These are phyloP conservation scores for Drosophila kambysellisi DNA, from an alignment of 2,888 invertebrate genomes.

Conservation along the genomic window DNA sequence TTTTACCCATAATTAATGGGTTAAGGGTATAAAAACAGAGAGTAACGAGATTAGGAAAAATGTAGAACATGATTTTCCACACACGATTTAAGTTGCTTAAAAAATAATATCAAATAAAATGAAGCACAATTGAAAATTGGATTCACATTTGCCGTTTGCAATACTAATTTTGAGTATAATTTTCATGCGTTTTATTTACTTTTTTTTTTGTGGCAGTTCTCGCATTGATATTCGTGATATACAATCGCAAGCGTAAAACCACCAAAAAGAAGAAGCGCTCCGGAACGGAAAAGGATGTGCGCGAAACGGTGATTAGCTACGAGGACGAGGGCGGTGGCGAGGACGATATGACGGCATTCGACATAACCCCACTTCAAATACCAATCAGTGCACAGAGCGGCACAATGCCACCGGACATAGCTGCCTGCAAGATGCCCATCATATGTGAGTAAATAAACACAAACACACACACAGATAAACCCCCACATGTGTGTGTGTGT, in stretches of 20 bases:
- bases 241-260: constrained; percentile 96
- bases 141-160: background rate
- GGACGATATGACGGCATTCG: constrained; percentile 99
- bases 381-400: constrained; percentile 91
- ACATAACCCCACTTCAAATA: constrained; percentile 98
- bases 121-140: background rate
- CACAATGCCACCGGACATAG: constrained; percentile 93
- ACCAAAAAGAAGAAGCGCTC: constrained; percentile 92
- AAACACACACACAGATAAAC: background rate
- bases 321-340: constrained; percentile 99
- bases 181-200: background rate
- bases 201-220: constrained; percentile 88
- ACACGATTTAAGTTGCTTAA: background rate
- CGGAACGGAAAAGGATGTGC: constrained; percentile 98
- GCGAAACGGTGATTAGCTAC: constrained; percentile 99
- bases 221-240: constrained; percentile 97
- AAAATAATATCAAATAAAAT: background rate
- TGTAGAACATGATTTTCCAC: background rate
- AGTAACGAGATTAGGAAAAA: background rate
- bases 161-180: background rate
- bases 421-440: constrained; percentile 90
- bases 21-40: background rate
- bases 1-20: too few relatives aligned
- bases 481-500: background rate
- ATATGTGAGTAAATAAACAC: constrained; percentile 83